Base-by-base conservation (phyloP, 2,888 invertebrate species). In the Gastracanthus pulcherrimus region DNA sequence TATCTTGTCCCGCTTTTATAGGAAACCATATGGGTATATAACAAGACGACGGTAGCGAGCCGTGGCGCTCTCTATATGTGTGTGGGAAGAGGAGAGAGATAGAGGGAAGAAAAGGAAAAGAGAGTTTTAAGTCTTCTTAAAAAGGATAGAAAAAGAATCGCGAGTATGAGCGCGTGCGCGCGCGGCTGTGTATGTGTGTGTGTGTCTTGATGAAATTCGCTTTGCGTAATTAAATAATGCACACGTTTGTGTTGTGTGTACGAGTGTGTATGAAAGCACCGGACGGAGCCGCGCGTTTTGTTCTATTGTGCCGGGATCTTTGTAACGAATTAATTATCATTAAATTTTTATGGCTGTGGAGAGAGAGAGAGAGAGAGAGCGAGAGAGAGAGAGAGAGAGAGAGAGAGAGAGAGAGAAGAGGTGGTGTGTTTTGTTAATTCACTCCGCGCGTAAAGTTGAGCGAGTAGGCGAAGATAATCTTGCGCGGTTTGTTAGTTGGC, bases 1-100 rank as follows among this genome's bases (percentile, higher is more conserved):
- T 82, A 85, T 84, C 83, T 83, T 83, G 81, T 77, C 64, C 79
- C 80, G 84, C 83, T 84, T 80, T 81, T 82, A 82, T 77, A 82
- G 70, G 66, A 80, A 80, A 74, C 58, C 76, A 79, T 76, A 79
- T 79, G 70, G n/a, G 34, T 34, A 78, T 79, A 71, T 48, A 58
- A 71, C 74, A 82, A 80, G 78, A 38, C 64, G 55, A 58, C 75
- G 71, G 71, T 80, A 76, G 80, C 69, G 62, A 76, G 71, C 64
- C 79, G 41, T 36, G 64, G 67, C 72, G 41, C 41, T 67, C 31
- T 26, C 72, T 66, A 64, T 9, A 2, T 62, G 45, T 41, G 34
- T 23, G 58, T 7, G 48, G 13, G 75, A 41, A 31, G 13, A 16
- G 19, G 29, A 16, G 29, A 13, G 26, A 4, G 23, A 0, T 19